Conservation (phyloP, 2,797 vertebrate genomes). For the Gorsachius magnificus region DNA sequence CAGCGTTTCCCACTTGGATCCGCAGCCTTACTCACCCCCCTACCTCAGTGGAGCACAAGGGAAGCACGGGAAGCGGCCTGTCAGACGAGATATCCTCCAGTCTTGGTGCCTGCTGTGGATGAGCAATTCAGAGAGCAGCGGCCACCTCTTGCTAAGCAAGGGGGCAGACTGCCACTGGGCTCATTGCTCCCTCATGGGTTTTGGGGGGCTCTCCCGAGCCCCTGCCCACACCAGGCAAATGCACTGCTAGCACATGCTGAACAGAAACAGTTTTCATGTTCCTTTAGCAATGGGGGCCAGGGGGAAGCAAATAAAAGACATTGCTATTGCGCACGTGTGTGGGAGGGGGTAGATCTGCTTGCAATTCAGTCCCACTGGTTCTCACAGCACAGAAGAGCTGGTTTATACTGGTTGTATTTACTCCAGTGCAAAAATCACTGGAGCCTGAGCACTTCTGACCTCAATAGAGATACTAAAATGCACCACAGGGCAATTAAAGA, state of each 20-base stretch:
- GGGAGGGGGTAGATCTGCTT: not conserved
- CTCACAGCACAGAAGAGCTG: not conserved
- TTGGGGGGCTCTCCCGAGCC: not conserved
- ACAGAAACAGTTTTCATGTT: not conserved
- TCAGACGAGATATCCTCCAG: not conserved
- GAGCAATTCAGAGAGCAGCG: rapidly evolving
- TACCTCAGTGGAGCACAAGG: not conserved
- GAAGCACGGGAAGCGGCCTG: not conserved
- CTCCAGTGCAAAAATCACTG: not conserved
- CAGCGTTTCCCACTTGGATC: not conserved
- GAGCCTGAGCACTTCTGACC: not conserved
- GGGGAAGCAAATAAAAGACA: not conserved
- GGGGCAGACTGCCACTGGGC: rapidly evolving
- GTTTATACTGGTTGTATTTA: not conserved
- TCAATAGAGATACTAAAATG: not conserved
- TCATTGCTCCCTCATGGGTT: rapidly evolving
- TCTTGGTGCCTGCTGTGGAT: rapidly evolving
- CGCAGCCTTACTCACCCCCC: not conserved
- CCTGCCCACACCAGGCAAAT: not conserved
- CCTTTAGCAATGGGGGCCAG: not conserved
- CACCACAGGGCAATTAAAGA: not conserved
- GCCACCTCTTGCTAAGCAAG: not conserved
- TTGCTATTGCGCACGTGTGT: rapidly evolving
- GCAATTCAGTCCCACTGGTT: not conserved
- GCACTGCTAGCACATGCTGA: rapidly evolving